phyloP scores from a whole-genome alignment of 2,797 vertebrate genomes.

The Threskiornis aethiopicus region DNA sequence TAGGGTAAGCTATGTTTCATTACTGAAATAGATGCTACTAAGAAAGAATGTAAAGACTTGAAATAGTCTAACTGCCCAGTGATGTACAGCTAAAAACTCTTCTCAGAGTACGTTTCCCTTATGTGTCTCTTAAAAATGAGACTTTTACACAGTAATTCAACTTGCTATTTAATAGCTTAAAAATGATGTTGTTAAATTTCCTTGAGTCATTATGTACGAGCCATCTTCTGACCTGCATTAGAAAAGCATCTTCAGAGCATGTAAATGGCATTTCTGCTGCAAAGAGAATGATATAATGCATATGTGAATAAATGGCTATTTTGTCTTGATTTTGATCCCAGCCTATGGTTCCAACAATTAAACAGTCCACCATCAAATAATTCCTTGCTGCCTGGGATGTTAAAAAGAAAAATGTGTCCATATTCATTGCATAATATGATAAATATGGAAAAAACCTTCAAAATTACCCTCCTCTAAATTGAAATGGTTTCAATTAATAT shows the following conservation, averaged over 20 bases:
- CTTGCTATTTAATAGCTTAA: background rate
- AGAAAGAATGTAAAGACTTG: background rate
- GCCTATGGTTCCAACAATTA: background rate
- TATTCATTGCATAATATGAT: background rate
- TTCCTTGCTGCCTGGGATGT: background rate
- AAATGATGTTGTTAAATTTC: background rate
- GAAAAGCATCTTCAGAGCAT: background rate
- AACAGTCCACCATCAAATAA: background rate
- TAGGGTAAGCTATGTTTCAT: background rate
- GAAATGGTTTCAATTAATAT: background rate
- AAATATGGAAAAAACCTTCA: background rate
- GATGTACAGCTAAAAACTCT: background rate
- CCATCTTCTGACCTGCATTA: background rate
- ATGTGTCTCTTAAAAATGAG: background rate
- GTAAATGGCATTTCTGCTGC: background rate
- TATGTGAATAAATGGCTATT: background rate
- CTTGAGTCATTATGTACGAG: background rate
- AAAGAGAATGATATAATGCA: background rate
- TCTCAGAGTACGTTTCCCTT: background rate
- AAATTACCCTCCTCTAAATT: background rate
- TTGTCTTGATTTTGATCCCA: background rate
- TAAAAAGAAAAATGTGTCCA: background rate
- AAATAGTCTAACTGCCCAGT: background rate
- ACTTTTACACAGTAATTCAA: background rate
- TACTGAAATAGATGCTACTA: background rate